A percentile compares a stretch with the other conserved stretches of the same genome.
phyloP scores from a whole-genome alignment of 2,888 invertebrate genomes.

The Caenorhabditis plicata region DNA sequence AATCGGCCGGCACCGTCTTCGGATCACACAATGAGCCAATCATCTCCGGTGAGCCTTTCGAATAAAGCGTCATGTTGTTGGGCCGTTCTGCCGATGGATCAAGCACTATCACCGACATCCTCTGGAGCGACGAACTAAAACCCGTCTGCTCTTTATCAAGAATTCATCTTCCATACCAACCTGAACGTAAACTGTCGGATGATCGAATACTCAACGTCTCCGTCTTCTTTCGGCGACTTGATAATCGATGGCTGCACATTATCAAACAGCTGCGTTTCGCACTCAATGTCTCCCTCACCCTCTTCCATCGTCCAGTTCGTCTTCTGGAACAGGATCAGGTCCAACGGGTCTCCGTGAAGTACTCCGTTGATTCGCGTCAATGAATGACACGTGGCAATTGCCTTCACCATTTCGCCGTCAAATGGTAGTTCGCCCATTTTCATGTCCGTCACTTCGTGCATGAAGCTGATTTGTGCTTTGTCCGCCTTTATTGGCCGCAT shows the following conservation, averaged over 20 bases:
- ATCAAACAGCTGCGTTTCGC: conserved; percentile 39
- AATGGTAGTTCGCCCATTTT: conserved; percentile 42
- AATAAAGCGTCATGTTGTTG: conserved; percentile 68
- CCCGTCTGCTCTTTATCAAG: too few species aligned
- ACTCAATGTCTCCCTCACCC: conserved; percentile 19
- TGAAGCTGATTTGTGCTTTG: conserved; percentile 2
- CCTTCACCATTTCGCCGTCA: conserved; percentile 54
- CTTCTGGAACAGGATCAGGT: conserved; percentile 70
- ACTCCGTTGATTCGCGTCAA: conserved; percentile 77
- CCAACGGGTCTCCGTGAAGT: conserved; percentile 65
- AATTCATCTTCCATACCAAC: too few species aligned
- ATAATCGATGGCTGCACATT: conserved; percentile 35
- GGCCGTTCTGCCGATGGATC: conserved; percentile 28
- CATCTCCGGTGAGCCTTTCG: conserved; percentile 67
- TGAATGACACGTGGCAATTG: conserved; percentile 60
- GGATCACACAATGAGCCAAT: conserved; percentile 68
- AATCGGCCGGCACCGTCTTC: conserved; percentile 70
- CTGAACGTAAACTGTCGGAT: conserved; percentile 70
- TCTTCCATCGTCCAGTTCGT: conserved; percentile 67
- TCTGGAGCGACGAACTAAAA: conserved; percentile 70
- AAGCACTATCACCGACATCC: conserved; percentile 70
- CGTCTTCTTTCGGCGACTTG: conserved; percentile 11
- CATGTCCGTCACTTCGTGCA: conserved; percentile 50
- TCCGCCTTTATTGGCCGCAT: conserved; percentile 24
- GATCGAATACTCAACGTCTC: conserved; percentile 66